Evolutionary conservation across 2,797 vertebrate genomes (phyloP), one percentile per base, ranked within the genome.

Genomic region (Buceros bicornis): DNA sequence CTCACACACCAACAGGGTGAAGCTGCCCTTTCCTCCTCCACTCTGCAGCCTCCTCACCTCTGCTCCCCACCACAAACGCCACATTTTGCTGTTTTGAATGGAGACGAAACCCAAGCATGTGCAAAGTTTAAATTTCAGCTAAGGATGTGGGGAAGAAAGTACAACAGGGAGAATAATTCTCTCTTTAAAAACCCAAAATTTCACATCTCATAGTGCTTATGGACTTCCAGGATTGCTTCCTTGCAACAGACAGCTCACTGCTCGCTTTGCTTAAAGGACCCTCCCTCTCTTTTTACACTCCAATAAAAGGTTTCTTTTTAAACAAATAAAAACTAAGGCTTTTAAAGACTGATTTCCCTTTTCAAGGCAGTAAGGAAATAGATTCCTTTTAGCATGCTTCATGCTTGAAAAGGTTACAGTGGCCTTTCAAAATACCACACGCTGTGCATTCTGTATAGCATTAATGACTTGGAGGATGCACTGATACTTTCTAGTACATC

Each of bases 341-440:
- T 96, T 91, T 94, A 25, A 93, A 93, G 81, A 93, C 92, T 74
- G 92, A 97, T 96, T 97, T 97, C 90, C 95, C 95, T 94, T 96
- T 95, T 96, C 94, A 96, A 97, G 94, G 97, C 95, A 96, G 94
- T 69, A 87, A 96, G 95, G 96, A 97, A 98, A 98, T 96, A 94
- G 93, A 97, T 98, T 97, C 97, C 95, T 98, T 97, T 98, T 98
- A 97, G 97, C 94, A 92, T 90, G 94, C 70, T 94, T 97, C 95
- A 97, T 96, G 95, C 97, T 98, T 97, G 97, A 98, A 98, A 98
- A 98, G 98, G 98, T 98, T 98, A 98, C 97, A 92, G 97, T 98
- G 98, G 98, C 98, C 98, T 98, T 98, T 97, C 96, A 97, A 98
- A 98, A 98, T 98, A 98, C 97, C 98, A 98, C 97, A 94, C 54